Evolutionary conservation across 2,113 vertebrate species (phyloP), one percentile per base, ranked within the genome.

Genomic region (Propithecus coquereli): DNA sequence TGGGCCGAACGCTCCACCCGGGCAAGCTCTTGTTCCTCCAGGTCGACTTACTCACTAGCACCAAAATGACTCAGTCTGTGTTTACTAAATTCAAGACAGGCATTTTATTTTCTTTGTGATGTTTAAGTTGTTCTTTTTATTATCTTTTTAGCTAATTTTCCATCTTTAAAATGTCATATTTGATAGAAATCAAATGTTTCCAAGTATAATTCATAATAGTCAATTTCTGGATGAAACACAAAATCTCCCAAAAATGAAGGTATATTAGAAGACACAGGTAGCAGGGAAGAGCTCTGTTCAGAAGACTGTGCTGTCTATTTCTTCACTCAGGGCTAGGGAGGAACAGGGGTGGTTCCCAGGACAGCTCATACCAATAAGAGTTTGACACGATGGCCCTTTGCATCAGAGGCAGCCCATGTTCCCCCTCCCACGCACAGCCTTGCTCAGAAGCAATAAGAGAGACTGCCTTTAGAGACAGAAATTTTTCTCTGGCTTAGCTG

Each of bases 51-150:
- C 7, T 94, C 61, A 23, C 17, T 12, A 70, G 47, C 70, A 40
- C 37, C 27, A 17, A 83, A 82, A 83, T 71, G 61, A 79, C 45
- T 74, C 45, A 1, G 52, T 32, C 85, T 82, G 27, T n/a, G 25
- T 87, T 71, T n/a, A 86, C 30, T 16, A 37, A 90, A 82, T 59
- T 83, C 30, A 5, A n/a, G 80, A 59, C n/a, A 47, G 32, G 23
- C 13, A 30, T 43, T 85, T 54, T 63, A 16, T 37, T 71, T 89
- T 32, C 73, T 90, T 65, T 17, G 3, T 45, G 52, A 85, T 22
- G 6, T 82, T 50, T 70, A 61, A 47, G 6, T 30, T 34, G n/a
- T 66, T 34, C 63, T 92, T 97, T 89, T 82, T 81, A 71, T 45
- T 77, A 61, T 32, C 77, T 13, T 47, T 59, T 73, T 25, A 54